Evolutionary conservation across 2,888 invertebrate species (phyloP), one percentile per base, ranked within the genome.

Genomic region (Drymonia ruficornis): DNA sequence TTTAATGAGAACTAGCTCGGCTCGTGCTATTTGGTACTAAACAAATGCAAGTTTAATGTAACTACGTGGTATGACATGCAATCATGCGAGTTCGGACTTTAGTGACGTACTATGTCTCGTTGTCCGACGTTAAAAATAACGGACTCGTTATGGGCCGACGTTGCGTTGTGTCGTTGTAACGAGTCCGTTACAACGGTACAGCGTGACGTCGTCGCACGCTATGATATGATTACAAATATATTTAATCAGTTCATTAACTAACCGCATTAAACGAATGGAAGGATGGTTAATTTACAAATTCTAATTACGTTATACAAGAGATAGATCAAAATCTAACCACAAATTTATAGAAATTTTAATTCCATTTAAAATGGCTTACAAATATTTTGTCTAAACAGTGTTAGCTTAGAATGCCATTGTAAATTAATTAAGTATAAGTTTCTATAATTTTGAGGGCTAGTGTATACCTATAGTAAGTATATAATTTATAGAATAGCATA

Each of bases 21-120:
- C 72, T 80, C 68, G 91, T 91, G 91, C 89, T 85, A 82, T 88
- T 89, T 89, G 83, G 86, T 89, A 85, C 70, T 83, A 83, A 91
- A 91, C 90, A 88, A 91, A 90, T 90, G 91, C 90, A 89, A 77
- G 76, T 81, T 84, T 87, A 76, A 89, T 89, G 90, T 78, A 81
- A 74, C 89, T 89, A 87, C 76, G 66, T 74, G 81, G 70, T 61
- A 74, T 75, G 79, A 79, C 65, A 78, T 78, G 76, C 75, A 67
- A 63, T 63, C 54, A 75, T 74, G 70, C 65, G 65, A 67, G 67
- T 61, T 65, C 57, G 49, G 47, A 60, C 23, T 18, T 16, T 49
- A 29, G 60, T 56, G 47, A 59, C 15, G 53, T 45, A 52, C 49
- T 63, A 50, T 38, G 34, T 43, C 44, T 61, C 54, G 58, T 50